Evolutionary conservation across 2,797 vertebrate species (phyloP).

Genomic region (Chiloscyllium punctatum): DNA sequence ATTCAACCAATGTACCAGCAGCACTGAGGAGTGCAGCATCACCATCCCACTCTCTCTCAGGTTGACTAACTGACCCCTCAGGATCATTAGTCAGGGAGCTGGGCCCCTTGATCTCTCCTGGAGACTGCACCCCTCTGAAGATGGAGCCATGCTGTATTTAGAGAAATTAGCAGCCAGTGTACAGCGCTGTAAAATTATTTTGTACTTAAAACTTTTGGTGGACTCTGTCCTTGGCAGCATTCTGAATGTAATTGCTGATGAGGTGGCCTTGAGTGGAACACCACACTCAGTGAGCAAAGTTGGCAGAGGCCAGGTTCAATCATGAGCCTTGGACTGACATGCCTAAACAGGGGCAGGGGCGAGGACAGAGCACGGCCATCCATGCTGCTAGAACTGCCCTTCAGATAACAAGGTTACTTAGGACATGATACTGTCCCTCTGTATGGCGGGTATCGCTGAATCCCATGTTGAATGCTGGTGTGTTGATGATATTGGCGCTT

Average conservation of each 20-base stretch:
- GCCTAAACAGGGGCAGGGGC: background rate
- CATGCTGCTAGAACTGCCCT: background rate
- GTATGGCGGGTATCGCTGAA: background rate
- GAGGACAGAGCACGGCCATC: background rate
- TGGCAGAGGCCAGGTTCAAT: too few relatives aligned
- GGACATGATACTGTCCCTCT: too few relatives aligned
- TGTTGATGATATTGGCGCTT: background rate
- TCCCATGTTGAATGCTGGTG: background rate
- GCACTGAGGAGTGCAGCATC: background rate
- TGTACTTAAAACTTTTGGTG: background rate
- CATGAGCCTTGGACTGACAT: background rate
- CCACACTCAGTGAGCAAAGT: too few relatives aligned
- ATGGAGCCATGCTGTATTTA: background rate
- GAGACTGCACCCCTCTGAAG: background rate
- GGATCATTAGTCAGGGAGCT: background rate
- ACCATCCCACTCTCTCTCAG: background rate
- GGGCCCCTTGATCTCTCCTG: background rate
- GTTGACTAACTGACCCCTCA: background rate
- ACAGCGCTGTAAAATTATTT: background rate
- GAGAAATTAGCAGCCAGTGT: background rate
- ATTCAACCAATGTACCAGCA: background rate
- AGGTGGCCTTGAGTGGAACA: background rate
- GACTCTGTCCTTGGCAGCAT: background rate
- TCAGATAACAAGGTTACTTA: background rate
- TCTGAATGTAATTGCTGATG: background rate